phyloP scores from a whole-genome alignment of 2,797 vertebrate genomes.

The Phoebastria nigripes region DNA sequence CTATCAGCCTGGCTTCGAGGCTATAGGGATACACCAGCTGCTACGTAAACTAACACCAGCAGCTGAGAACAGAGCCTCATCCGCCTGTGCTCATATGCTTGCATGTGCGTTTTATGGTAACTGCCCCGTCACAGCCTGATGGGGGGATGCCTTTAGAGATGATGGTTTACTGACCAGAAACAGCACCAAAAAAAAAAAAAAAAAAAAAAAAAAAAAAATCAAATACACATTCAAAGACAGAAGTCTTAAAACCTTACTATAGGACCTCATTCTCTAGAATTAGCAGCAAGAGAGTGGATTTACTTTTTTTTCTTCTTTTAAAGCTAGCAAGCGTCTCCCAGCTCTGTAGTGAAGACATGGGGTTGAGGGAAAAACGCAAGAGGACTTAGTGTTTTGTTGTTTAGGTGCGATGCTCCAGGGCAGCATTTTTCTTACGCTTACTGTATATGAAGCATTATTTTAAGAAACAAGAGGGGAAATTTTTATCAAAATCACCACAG shows the following conservation, averaged over 20 bases:
- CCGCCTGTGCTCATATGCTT: background rate
- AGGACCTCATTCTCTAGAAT: background rate
- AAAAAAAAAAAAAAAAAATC: background rate
- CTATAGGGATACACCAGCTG: background rate
- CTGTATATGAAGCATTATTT: background rate
- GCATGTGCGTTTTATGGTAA: rapidly evolving
- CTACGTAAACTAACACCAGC: background rate
- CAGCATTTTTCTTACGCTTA: background rate
- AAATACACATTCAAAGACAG: background rate
- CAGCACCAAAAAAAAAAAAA: background rate
- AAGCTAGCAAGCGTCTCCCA: background rate
- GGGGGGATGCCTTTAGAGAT: background rate
- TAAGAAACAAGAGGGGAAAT: background rate
- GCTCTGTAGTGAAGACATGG: background rate
- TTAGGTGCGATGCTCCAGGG: background rate
- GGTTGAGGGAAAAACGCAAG: background rate
- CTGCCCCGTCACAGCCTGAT: background rate
- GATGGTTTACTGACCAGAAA: background rate
- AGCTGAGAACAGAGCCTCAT: background rate
- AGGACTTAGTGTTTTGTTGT: background rate
- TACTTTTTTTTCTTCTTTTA: background rate
- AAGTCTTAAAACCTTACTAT: background rate
- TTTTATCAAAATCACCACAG: background rate
- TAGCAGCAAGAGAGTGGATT: background rate
- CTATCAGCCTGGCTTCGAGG: background rate